Evolutionary conservation across 2,797 vertebrate species (phyloP).

Genomic region (Hydrocynus forskahlii): DNA sequence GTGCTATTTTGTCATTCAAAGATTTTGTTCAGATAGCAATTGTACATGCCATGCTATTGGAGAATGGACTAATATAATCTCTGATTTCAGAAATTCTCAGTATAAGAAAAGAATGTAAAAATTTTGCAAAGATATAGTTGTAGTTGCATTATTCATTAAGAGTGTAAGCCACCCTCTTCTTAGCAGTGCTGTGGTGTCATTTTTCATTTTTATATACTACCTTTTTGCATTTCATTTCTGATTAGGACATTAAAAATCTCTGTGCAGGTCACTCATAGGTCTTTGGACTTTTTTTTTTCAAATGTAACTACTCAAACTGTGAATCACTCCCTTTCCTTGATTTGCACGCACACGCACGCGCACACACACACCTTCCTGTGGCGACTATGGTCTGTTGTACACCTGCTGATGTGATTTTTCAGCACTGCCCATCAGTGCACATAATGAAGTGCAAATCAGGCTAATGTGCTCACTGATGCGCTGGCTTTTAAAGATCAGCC

Average conservation of each 20-base stretch:
- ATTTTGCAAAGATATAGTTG: not conserved
- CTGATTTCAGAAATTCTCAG: not conserved
- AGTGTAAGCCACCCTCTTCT: not conserved
- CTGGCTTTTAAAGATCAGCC: conserved; percentile 69
- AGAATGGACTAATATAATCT: not conserved
- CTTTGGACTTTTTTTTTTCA: conserved; percentile 49
- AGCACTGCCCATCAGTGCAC: conserved; percentile 66
- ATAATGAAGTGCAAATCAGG: conserved; percentile 73
- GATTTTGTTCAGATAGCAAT: too few relatives aligned
- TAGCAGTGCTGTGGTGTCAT: too few relatives aligned
- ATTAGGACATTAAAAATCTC: conserved; percentile 39
- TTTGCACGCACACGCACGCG: conserved; percentile 7
- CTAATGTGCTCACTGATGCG: conserved; percentile 71
- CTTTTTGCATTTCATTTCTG: conserved; percentile 26
- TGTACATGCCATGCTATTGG: too few relatives aligned
- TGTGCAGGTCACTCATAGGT: conserved; percentile 46
- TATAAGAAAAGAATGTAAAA: not conserved
- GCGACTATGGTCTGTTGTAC: conserved; percentile 49
- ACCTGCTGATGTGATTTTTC: conserved; percentile 65
- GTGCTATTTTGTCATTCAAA: too few relatives aligned
- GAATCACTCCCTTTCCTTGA: conserved; percentile 21
- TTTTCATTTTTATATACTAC: conserved; percentile 16
- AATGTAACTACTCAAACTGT: conserved; percentile 58
- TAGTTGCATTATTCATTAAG: not conserved
- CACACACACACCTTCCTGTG: conserved; percentile 26